Percentiles rank a stretch among this genome's conserved stretches.
Conservation (phyloP, 2,113 vertebrate genomes). For the Peucedramus taeniatus region DNA sequence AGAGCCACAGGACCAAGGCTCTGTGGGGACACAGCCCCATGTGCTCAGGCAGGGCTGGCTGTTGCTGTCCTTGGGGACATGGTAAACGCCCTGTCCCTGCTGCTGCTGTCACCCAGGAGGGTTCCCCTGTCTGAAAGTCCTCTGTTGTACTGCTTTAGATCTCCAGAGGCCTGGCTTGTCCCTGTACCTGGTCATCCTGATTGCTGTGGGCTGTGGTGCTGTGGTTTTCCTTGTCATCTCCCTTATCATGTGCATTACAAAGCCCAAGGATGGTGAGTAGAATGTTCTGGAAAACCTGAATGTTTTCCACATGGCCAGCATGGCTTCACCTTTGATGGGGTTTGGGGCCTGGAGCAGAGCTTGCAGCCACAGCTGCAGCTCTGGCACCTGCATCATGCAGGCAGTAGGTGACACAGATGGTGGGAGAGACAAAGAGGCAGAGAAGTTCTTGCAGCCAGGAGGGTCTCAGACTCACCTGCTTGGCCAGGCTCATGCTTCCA, state of each 20-base stretch:
- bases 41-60: neutral
- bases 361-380: neutral
- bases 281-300: neutral
- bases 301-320: neutral
- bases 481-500: rapidly evolving
- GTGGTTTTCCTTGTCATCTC: conserved; percentile 2
- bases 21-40: rapidly evolving
- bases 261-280: conserved; percentile 15
- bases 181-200: neutral
- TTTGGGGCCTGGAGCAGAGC: neutral
- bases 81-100: neutral
- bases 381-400: neutral
- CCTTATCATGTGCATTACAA: neutral
- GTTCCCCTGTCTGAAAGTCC: neutral
- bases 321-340: neutral
- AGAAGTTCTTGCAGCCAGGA: neutral
- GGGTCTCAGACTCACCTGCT: neutral
- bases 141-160: neutral
- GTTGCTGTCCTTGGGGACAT: neutral
- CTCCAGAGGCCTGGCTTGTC: neutral
- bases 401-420: neutral
- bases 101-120: neutral
- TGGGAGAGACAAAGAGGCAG: neutral
- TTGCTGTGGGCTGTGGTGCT: neutral
- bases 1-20: neutral